These are phyloP conservation scores for Drosophila kanapiae DNA, from an alignment of 1,140 invertebrate genomes.

Conservation along the genomic window DNA sequence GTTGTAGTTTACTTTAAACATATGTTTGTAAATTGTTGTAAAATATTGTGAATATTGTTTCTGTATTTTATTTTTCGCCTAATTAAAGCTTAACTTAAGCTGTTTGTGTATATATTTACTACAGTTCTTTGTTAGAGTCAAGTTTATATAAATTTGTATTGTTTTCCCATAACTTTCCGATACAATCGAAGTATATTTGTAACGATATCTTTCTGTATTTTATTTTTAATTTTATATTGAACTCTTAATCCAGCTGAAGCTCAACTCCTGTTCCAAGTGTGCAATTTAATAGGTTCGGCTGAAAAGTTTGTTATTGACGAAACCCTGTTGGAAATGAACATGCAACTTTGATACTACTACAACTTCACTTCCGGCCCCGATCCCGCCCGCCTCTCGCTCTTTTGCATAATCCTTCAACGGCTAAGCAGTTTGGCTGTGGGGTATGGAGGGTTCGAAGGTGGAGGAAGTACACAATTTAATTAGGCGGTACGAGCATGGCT, in stretches of 20 bases:
- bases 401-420: slow-evolving; percentile 44
- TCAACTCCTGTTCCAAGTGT: not conserved
- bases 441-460: not conserved
- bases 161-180: too few relatives aligned
- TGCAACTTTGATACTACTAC: slow-evolving; percentile 13
- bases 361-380: slow-evolving; percentile 5
- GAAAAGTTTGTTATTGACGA: slow-evolving; percentile 10
- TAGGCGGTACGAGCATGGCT: slow-evolving; percentile 33
- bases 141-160: not conserved
- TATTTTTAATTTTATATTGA: not conserved
- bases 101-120: not conserved
- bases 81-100: too few relatives aligned
- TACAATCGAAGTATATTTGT: not conserved
- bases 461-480: slow-evolving; percentile 66
- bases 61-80: too few relatives aligned
- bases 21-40: too few relatives aligned
- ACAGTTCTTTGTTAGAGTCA: not conserved
- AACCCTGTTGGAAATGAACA: slow-evolving; percentile 19
- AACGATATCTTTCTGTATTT: not conserved
- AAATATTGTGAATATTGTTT: too few relatives aligned
- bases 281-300: slow-evolving; percentile 1
- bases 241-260: not conserved
- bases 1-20: too few relatives aligned
- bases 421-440: slow-evolving; percentile 41
- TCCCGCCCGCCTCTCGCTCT: not conserved